A percentile compares a stretch with the other conserved stretches of the same genome.
Conservation (phyloP, 2,113 vertebrate species). For the Indicator maculatus region DNA sequence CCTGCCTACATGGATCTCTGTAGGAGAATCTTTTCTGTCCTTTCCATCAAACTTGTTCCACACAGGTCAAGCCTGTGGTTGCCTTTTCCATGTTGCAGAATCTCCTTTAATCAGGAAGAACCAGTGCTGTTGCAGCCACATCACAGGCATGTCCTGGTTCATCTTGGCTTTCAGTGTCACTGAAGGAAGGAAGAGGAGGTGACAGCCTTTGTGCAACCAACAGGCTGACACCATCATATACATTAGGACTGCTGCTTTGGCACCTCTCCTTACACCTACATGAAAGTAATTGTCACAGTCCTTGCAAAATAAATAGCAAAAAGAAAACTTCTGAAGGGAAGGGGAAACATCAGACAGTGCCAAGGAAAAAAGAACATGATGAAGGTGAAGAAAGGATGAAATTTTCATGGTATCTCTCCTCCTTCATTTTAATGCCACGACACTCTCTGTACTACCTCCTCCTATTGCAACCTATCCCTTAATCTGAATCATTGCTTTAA, state of each 20-base stretch:
- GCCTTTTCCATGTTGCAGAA: not conserved
- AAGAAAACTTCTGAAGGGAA: not conserved
- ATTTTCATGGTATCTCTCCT: not conserved
- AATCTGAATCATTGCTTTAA: not conserved
- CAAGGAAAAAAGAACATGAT: not conserved
- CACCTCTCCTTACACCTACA: not conserved
- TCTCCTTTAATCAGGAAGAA: not conserved
- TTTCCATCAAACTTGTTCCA: not conserved
- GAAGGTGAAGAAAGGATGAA: not conserved
- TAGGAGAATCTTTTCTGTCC: not conserved
- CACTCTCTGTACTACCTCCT: not conserved
- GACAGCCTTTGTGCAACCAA: not conserved
- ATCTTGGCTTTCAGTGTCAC: not conserved
- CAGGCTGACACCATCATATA: fast-evolving
- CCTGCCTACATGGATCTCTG: not conserved
- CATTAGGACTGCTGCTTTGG: not conserved
- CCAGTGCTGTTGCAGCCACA: not conserved
- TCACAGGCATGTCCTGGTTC: not conserved
- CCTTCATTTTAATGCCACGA: not conserved
- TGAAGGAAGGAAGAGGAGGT: not conserved
- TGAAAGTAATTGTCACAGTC: not conserved
- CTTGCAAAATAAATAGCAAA: not conserved
- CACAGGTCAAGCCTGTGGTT: not conserved
- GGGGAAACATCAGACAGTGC: not conserved
- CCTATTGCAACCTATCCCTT: not conserved